phyloP scores from a whole-genome alignment of 1,140 invertebrate genomes.

The Reticulitermes speratus region DNA sequence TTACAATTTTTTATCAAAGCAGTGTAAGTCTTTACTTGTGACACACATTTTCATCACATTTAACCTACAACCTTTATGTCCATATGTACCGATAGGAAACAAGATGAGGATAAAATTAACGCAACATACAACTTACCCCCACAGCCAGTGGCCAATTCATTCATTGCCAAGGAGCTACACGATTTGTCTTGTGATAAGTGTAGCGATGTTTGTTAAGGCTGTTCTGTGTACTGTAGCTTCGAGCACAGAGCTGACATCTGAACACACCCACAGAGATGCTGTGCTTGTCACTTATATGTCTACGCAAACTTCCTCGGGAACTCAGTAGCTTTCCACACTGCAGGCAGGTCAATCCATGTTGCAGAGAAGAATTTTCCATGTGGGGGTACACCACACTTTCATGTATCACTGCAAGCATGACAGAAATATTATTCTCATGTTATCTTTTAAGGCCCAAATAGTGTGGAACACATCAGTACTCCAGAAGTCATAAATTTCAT shows the following conservation, averaged over 20 bases:
- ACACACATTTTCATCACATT: too few species aligned
- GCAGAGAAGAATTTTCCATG: neutral
- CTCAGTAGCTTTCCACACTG: slow-evolving; percentile 28
- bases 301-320: slow-evolving; percentile 27
- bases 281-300: slow-evolving; percentile 34
- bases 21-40: too few species aligned
- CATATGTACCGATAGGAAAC: too few species aligned
- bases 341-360: slow-evolving; percentile 11
- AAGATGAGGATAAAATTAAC: too few species aligned
- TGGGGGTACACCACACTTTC: neutral
- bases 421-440: neutral
- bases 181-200: slow-evolving; percentile 30
- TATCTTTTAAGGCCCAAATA: neutral
- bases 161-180: neutral
- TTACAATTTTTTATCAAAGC: too few species aligned
- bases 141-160: too few species aligned
- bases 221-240: slow-evolving; percentile 31
- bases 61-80: too few species aligned
- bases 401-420: neutral
- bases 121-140: too few species aligned
- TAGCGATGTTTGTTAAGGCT: slow-evolving; percentile 34
- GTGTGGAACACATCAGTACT: neutral
- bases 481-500: neutral
- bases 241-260: slow-evolving; percentile 23
- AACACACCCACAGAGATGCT: slow-evolving; percentile 21